A percentile compares a stretch with the other conserved stretches of the same genome.
phyloP scores from a whole-genome alignment of 1,140 invertebrate genomes.

The Coenobita brevimanus region DNA sequence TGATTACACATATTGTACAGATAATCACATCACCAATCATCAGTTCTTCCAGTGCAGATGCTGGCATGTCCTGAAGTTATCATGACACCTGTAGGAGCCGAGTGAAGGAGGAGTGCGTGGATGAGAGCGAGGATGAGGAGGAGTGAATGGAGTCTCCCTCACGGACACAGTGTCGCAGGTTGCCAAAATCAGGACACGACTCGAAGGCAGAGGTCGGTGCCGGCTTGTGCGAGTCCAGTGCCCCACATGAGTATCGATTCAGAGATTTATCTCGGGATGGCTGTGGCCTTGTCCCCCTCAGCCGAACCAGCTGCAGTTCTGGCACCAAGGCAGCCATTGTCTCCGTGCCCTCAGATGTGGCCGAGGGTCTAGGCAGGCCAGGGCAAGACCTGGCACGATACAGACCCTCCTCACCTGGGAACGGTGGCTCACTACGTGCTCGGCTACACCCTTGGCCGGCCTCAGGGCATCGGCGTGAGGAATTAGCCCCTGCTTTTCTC shows the following conservation, averaged over 20 bases:
- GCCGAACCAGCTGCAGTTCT: conserved; percentile 50
- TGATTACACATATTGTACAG: no score
- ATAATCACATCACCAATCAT: no score
- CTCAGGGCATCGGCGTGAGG: background rate
- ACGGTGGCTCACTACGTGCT: conserved; percentile 57
- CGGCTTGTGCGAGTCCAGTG: conserved; percentile 37
- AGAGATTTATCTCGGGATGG: conserved; percentile 35
- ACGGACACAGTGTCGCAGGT: conserved; percentile 51
- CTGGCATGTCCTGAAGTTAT: no score
- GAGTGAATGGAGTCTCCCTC: conserved; percentile 52
- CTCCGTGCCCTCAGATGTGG: conserved; percentile 25
- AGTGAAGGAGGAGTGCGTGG: conserved; percentile 62
- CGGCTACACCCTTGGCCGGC: background rate
- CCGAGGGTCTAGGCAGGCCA: conserved; percentile 32
- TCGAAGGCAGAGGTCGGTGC: conserved; percentile 34
- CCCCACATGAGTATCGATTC: conserved; percentile 57
- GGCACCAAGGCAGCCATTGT: conserved; percentile 35
- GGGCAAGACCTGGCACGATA: conserved; percentile 59
- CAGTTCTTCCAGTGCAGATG: no score
- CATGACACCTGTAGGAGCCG: conserved; percentile 57
- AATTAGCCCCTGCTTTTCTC: background rate
- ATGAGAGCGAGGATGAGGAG: conserved; percentile 60
- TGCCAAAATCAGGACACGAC: conserved; percentile 60
- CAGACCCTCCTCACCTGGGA: conserved; percentile 47
- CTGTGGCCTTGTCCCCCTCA: conserved; percentile 33